A percentile compares a stretch with the other conserved stretches of the same genome.
These are phyloP conservation scores for Xanthorhoe spadicearia DNA, from an alignment of 2,888 invertebrate species.

Conservation along the genomic window DNA sequence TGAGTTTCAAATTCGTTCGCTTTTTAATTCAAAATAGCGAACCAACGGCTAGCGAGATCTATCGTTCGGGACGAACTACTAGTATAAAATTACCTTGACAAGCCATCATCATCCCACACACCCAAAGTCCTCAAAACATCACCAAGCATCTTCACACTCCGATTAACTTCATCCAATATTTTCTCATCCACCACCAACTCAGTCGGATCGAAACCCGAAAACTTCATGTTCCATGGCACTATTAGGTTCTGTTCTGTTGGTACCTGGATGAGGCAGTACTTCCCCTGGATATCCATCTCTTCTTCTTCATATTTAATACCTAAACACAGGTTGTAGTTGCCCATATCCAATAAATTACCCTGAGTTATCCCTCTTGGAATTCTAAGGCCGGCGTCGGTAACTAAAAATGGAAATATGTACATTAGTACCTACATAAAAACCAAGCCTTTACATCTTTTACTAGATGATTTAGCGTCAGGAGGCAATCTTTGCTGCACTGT, in stretches of 20 bases:
- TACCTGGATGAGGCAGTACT: conserved; percentile 58
- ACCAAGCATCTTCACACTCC: conserved; percentile 10
- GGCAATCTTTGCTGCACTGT: too few relatives aligned
- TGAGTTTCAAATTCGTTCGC: too few relatives aligned
- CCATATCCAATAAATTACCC: conserved; percentile 53
- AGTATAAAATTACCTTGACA: conserved; percentile 20
- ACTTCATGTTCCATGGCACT: conserved; percentile 32
- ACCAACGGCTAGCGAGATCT: too few relatives aligned
- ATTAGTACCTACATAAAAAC: too few relatives aligned
- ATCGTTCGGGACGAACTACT: too few relatives aligned
- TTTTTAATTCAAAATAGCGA: too few relatives aligned
- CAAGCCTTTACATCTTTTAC: too few relatives aligned
- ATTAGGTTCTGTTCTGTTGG: conserved; percentile 33
- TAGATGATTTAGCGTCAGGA: too few relatives aligned
- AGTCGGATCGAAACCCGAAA: conserved; percentile 34
- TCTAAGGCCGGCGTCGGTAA: conserved; percentile 57
- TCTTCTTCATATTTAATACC: conserved; percentile 44
- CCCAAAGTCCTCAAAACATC: conserved; percentile 32
- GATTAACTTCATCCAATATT: conserved; percentile 23
- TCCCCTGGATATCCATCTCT: conserved; percentile 50
- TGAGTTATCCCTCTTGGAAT: conserved; percentile 51
- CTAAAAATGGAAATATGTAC: conserved; percentile 48
- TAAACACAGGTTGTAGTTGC: conserved; percentile 61
- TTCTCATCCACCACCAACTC: conserved; percentile 38
- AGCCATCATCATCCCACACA: conserved; percentile 24